These are phyloP conservation scores for Poecilia wingei DNA, from an alignment of 2,797 vertebrate species.

Conservation along the genomic window DNA sequence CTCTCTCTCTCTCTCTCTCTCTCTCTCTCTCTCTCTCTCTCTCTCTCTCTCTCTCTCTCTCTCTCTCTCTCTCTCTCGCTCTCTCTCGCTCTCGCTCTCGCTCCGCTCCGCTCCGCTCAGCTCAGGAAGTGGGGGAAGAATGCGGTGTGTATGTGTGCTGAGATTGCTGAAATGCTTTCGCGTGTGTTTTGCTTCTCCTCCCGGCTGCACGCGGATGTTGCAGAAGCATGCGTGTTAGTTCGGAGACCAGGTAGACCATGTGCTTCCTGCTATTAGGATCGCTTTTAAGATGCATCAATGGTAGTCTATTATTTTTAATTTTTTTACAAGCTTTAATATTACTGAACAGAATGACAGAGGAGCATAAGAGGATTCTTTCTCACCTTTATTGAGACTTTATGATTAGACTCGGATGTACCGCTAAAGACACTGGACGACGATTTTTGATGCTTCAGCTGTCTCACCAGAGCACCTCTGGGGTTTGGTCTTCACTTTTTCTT, in stretches of 20 bases:
- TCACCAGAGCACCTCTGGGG: neutral
- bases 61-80: too few species aligned
- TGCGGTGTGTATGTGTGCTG: slow-evolving; percentile 43
- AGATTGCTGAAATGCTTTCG: slow-evolving; percentile 39
- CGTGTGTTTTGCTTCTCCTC: slow-evolving; percentile 9
- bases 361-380: neutral
- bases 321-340: neutral
- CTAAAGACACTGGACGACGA: neutral
- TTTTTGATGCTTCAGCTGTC: neutral
- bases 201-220: neutral
- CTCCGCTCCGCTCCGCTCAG: too few species aligned
- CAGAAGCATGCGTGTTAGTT: neutral
- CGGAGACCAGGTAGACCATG: neutral
- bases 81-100: too few species aligned
- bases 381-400: neutral
- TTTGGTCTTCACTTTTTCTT: neutral
- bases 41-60: too few species aligned
- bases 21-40: too few species aligned
- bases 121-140: slow-evolving; percentile 64
- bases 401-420: neutral
- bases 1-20: too few species aligned
- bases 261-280: neutral
- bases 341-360: neutral
- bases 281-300: neutral
- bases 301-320: neutral